Evolutionary conservation across 2,797 vertebrate genomes (phyloP).

Genomic region (Setipinna tenuifilis): DNA sequence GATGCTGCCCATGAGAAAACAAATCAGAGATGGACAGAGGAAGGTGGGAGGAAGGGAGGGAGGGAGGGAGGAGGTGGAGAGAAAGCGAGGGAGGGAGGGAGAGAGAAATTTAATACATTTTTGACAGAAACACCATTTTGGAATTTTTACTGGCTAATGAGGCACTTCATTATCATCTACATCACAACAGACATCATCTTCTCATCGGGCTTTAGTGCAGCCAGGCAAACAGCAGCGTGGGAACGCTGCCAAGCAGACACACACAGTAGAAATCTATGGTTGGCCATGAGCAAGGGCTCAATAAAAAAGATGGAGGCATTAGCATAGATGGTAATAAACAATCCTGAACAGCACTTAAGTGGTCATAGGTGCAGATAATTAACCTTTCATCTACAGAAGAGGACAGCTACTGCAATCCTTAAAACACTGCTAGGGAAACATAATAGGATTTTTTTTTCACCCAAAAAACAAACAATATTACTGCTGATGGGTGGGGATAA

Average conservation of each 20-base stretch:
- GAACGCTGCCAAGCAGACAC: conserved; percentile 17
- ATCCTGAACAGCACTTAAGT: conserved; percentile 23
- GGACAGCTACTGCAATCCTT: conserved; percentile 33
- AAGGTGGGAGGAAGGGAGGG: background rate
- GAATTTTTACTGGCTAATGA: background rate
- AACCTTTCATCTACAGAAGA: conserved; percentile 32
- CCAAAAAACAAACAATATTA: conserved; percentile 56
- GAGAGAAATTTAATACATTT: background rate
- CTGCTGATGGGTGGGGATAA: background rate
- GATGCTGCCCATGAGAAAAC: conserved; percentile 63
- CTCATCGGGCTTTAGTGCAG: background rate
- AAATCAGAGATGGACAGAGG: conserved; percentile 23
- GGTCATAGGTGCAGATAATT: conserved; percentile 38
- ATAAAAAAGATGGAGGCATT: conserved; percentile 39
- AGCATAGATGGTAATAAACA: conserved; percentile 39
- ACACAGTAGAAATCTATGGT: background rate
- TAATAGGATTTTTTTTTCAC: conserved; percentile 49
- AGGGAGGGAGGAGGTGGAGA: background rate
- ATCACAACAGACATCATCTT: background rate
- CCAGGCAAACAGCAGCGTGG: background rate
- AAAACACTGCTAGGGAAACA: conserved; percentile 45
- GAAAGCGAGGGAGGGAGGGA: background rate
- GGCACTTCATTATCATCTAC: background rate
- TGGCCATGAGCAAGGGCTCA: background rate
- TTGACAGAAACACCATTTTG: background rate